phyloP scores from a whole-genome alignment of 2,888 invertebrate genomes.

The Caenorhabditis sp. region DNA sequence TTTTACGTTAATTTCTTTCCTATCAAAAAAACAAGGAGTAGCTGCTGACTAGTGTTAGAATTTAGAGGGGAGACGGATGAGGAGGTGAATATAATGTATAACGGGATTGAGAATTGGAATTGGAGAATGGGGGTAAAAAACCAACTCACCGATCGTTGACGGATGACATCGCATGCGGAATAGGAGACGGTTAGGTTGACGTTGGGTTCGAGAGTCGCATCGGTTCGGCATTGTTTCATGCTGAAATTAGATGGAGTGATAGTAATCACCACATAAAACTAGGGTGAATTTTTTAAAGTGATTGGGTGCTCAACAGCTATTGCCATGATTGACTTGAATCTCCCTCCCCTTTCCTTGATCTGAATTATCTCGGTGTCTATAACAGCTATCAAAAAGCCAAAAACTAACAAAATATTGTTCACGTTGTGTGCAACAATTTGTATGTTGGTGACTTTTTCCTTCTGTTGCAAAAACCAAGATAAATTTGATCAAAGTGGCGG shows the following conservation, averaged over 20 bases:
- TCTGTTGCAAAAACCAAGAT: too few species aligned
- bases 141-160: constrained; percentile 78
- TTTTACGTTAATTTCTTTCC: constrained; percentile 30
- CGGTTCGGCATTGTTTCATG: constrained; percentile 74
- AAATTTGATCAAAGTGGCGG: too few species aligned
- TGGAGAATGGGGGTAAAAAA: background rate
- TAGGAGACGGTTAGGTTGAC: constrained; percentile 77
- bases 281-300: too few species aligned
- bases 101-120: background rate
- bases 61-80: background rate
- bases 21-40: constrained; percentile 42
- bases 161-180: constrained; percentile 75
- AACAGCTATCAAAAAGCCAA: too few species aligned
- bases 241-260: constrained; percentile 34
- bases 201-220: constrained; percentile 73
- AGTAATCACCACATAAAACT: background rate
- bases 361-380: too few species aligned
- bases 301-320: too few species aligned
- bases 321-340: too few species aligned
- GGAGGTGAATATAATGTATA: constrained; percentile 42
- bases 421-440: too few species aligned
- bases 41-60: background rate
- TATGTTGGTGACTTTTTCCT: too few species aligned
- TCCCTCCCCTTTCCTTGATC: too few species aligned
- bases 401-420: too few species aligned